A percentile compares a stretch with the other conserved stretches of the same genome.
Conservation (phyloP, 2,888 invertebrate genomes). For the Coleophora flavipennella region DNA sequence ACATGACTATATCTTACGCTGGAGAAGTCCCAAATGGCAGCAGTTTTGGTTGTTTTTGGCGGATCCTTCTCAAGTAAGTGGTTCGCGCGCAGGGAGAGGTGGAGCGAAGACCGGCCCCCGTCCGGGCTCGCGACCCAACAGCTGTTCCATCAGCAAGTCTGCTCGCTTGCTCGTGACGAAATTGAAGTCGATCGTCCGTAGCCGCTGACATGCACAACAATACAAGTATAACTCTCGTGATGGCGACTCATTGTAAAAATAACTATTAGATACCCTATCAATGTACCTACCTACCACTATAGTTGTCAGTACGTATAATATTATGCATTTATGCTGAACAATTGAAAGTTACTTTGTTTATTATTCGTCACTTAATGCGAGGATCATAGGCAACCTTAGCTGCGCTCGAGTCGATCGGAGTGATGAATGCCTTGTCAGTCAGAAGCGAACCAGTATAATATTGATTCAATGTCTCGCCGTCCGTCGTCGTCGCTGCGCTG, state of each 20-base stretch:
- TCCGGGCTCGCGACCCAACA: conserved; percentile 12
- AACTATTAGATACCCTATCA: conserved; percentile 15
- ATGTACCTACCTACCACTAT: background rate
- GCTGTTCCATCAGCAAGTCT: conserved; percentile 20
- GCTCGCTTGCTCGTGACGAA: conserved; percentile 29
- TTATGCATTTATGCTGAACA: conserved; percentile 23
- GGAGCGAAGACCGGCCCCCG: conserved; percentile 14
- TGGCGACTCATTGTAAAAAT: conserved; percentile 33
- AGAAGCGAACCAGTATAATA: conserved; percentile 23
- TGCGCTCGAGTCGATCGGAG: conserved; percentile 13
- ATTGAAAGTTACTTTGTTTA: conserved; percentile 31
- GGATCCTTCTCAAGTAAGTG: conserved; percentile 88
- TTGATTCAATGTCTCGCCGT: conserved; percentile 29
- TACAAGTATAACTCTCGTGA: conserved; percentile 29
- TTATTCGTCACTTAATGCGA: conserved; percentile 21
- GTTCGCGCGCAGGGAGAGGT: conserved; percentile 19
- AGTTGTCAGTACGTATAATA: too few relatives aligned
- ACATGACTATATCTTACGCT: conserved; percentile 92
- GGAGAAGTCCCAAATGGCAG: conserved; percentile 93
- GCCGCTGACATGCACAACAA: conserved; percentile 34
- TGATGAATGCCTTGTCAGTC: conserved; percentile 34
- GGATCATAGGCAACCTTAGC: conserved; percentile 34
- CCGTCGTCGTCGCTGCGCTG: conserved; percentile 12
- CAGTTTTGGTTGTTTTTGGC: conserved; percentile 94
- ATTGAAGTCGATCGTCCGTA: conserved; percentile 30